Evolutionary conservation across 2,113 vertebrate species (phyloP).

Genomic region (Ascaphus truei): DNA sequence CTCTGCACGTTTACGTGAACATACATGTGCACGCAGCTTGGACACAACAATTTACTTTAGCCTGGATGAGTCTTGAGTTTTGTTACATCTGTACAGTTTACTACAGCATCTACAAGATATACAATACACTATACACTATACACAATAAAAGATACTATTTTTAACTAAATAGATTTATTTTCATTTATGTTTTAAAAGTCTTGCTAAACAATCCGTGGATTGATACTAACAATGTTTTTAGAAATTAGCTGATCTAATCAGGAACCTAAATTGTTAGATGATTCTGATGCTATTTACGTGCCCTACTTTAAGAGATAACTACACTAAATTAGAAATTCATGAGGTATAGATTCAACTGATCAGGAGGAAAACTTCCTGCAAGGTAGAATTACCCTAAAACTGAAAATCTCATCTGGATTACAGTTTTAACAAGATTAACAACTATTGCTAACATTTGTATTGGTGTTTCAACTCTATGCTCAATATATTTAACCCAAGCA

Average conservation of each 20-base stretch:
- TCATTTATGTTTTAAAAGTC: not conserved
- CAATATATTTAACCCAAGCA: not conserved
- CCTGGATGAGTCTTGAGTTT: too few species aligned
- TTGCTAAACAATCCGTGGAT: not conserved
- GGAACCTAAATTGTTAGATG: not conserved
- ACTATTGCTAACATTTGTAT: not conserved
- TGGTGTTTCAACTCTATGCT: not conserved
- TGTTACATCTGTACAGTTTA: too few species aligned
- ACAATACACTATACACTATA: too few species aligned
- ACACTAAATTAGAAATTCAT: not conserved
- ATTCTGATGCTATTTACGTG: not conserved
- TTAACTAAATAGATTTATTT: too few species aligned
- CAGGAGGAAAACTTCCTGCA: not conserved
- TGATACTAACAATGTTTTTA: not conserved
- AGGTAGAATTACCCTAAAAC: not conserved
- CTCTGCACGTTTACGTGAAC: too few species aligned
- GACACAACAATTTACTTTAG: too few species aligned
- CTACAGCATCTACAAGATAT: too few species aligned
- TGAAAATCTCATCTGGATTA: not conserved
- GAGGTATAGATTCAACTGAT: not conserved
- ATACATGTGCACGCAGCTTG: too few species aligned
- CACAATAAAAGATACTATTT: too few species aligned
- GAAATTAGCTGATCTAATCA: constrained; percentile 4
- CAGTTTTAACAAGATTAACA: too few species aligned
- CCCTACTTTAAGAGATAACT: not conserved